These are phyloP conservation scores for Phenganax marumi DNA, from an alignment of 92 coral and sea anemone genomes.

Conservation along the genomic window DNA sequence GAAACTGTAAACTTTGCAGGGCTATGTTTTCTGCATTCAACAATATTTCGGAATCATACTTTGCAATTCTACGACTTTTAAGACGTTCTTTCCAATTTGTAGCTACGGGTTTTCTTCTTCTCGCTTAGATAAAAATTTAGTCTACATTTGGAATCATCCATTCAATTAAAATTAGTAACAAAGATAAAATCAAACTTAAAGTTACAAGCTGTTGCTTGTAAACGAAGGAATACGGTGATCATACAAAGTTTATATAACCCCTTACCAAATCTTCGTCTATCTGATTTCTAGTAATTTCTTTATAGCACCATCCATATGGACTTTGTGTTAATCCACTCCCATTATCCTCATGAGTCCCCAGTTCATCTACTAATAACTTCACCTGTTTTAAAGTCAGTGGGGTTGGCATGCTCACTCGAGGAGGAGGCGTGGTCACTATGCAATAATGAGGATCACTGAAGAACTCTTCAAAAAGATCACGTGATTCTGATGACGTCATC, in stretches of 20 bases:
- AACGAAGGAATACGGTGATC: neutral
- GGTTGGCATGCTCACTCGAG: conserved; percentile 48
- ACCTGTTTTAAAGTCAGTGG: conserved; percentile 65
- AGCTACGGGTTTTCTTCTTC: too few relatives aligned
- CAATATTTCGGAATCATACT: too few relatives aligned
- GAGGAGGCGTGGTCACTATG: conserved; percentile 53
- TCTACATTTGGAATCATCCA: too few relatives aligned
- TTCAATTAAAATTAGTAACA: too few relatives aligned
- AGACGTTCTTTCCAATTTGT: too few relatives aligned
- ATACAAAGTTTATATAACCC: neutral
- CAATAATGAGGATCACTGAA: conserved; percentile 80
- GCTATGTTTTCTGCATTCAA: too few relatives aligned
- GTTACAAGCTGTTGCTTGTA: neutral
- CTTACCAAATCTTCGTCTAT: conserved; percentile 51
- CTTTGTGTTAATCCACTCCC: conserved; percentile 20
- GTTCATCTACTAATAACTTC: conserved; percentile 37
- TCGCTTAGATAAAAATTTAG: too few relatives aligned
- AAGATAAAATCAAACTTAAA: too few relatives aligned
- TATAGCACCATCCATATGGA: conserved; percentile 68
- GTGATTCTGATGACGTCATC: conserved; percentile 29
- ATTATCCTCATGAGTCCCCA: conserved; percentile 46
- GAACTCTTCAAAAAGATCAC: conserved; percentile 82
- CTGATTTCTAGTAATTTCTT: conserved; percentile 52
- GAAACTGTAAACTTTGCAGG: too few relatives aligned
- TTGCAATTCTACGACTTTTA: too few relatives aligned